Base-by-base conservation (phyloP, 2,888 invertebrate genomes). In the Dexiosoma caninum region DNA sequence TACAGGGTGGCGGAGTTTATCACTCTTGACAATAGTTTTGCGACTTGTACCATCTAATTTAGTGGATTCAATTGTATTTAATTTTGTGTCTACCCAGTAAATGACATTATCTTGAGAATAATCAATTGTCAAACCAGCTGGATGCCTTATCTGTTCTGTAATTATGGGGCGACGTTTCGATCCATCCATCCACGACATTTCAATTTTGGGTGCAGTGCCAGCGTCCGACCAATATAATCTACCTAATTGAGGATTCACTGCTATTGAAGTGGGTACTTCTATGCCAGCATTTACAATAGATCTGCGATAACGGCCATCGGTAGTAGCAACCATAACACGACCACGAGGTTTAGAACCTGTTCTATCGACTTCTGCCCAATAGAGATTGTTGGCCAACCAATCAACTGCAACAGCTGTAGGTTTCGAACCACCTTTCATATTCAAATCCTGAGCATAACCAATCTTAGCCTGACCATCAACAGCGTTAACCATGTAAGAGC, bases 131-230 rank as follows among this genome's bases (percentile, higher is more conserved):
- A 99, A 89, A 0, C 98, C 97, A 0, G 96, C 93, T 0, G 99
- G 99, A 86, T 95, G 95, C 23, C 96, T 92, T 27, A 99, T 93
- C 78, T 93, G 93, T 78, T 96, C 96, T 0, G 94, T 94, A 7
- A 98, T 94, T 2, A 99, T 89, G 0, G 95, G 93, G 67, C 94
- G 92, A 2, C 98, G 92, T 88, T 96, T 95, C 0, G 95, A 95
- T 0, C 99, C 99, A 87, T 98, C 98, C 97, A 99, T 97, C 97
- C 98, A 98, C 1, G 97, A 93, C 3, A 95, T 93, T 89, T 98
- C 98, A 81, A 99, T 97, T 90, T 98, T 98, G 0, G 97, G 96
- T 2, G 94, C 94, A 0, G 94, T 94, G 5, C 98, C 97, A 0
- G 96, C 95, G 89, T 99, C 98, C 0, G 97, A 93, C 98, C 98